Evolutionary conservation across 2,888 invertebrate genomes (phyloP), one percentile per base, ranked within the genome.

Genomic region (Encarsia formosa): DNA sequence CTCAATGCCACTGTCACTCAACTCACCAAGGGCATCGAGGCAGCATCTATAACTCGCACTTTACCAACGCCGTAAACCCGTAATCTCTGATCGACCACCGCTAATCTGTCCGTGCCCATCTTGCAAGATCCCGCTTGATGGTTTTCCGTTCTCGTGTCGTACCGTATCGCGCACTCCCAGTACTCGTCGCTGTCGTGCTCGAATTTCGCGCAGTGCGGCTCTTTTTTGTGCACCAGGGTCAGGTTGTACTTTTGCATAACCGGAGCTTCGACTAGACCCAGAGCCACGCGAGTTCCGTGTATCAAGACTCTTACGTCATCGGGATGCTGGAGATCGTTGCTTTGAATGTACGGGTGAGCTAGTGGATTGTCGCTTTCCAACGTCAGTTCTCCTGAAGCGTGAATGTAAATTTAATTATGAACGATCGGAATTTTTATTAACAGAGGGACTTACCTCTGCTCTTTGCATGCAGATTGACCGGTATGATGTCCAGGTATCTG

Each of bases 111-210:
- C 0, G 77, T 72, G 0, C 89, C 90, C 87, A 91, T 90, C 77
- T 87, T 88, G 66, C 86, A 86, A 1, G 86, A 83, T 9, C 89
- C 89, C 0, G 82, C 83, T 70, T 89, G 89, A 68, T 90, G 90
- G 70, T 89, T 89, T 72, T 89, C 88, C 0, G 88, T 85, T 0
- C 86, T 85, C 0, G 88, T 88, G 51, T 84, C 76, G 39, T 79
- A 78, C 53, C 76, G 77, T 1, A 86, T 80, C 0, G 85, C 80
- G 64, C 91, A 91, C 46, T 77, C 79, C 82, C 89, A 87, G 74
- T 82, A 90, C 15, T 81, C 81, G 61, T 88, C 87, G 0, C 78
- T 77, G 13, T 52, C 48, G 8, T 49, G 59, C 42, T 55, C 40
- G 38, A 56, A 42, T 2, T 44, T 2, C 6, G 60, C 56, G 41